Base-by-base conservation (phyloP, 2,113 vertebrate genomes). In the Lepus europaeus region DNA sequence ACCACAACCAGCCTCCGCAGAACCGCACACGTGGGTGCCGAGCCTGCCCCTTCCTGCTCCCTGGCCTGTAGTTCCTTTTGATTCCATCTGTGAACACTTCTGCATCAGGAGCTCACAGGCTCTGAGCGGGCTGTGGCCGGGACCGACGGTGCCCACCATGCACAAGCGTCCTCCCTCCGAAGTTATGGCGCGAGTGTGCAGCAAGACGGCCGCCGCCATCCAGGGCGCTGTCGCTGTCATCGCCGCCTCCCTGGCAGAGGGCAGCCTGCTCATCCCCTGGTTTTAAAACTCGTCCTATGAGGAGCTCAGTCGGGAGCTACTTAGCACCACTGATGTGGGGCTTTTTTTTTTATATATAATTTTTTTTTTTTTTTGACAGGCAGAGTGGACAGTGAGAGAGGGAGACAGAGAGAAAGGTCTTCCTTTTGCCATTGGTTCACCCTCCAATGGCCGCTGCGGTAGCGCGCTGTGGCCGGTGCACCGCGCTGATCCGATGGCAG, bases 241-340 rank as follows among this genome's bases (percentile, higher is more conserved):
- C 45, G 45, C 59, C 1, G 0, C 0, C 3, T 7, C 39, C 61
- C 84, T 61, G 9, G 36, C 3, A 9, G 72, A 0, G 4, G 17
- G 33, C 31, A 36, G 59, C 53, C 77, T 0, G 0, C 5, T 17
- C 25, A 59, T 70, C 93, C 3, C 19, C 87, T 79, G 73, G 16
- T 69, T 91, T 88, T 85, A 89, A 87, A 85, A 87, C 39, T 97
- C 53, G n/a, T 82, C 80, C 78, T 23, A 39, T 33, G 72, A 91
- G 87, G 72, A 91, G 59, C 83, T 94, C 89, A 95, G 81, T 89
- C 79, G 59, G 89, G 89, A 92, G 29, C 86, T 79, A 53, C 59
- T 96, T 89, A 94, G 87, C n/a, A 63, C 36, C 49, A 2, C 70
- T 91, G 92, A 94, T 81, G 85, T 92, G 94, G 69, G 36, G 51